These are phyloP conservation scores for Lobophora halterata DNA, from an alignment of 2,888 invertebrate species.

Conservation along the genomic window DNA sequence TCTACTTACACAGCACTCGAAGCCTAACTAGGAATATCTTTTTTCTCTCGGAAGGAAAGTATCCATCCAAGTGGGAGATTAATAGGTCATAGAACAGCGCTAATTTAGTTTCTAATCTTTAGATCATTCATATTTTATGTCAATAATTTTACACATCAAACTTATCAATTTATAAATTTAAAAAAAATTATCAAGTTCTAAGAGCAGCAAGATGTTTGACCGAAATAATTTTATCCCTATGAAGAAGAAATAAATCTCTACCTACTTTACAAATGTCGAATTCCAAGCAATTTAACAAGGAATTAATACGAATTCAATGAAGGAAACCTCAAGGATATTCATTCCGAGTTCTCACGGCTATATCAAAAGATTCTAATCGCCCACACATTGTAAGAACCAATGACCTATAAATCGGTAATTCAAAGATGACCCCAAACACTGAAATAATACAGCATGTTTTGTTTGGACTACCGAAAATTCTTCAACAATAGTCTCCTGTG, in stretches of 20 bases:
- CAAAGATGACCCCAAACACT: conserved; percentile 55
- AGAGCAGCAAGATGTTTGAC: too few species aligned
- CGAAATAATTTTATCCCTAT: too few species aligned
- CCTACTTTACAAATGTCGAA: conserved; percentile 19
- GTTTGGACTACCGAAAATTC: conserved; percentile 55
- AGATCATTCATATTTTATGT: too few species aligned
- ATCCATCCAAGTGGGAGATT: too few species aligned
- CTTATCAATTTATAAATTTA: too few species aligned
- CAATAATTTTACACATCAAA: too few species aligned
- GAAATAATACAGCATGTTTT: conserved; percentile 52
- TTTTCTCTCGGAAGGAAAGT: too few species aligned
- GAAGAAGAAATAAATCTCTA: conserved; percentile 12
- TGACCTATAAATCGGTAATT: conserved; percentile 40
- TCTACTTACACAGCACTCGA: too few species aligned
- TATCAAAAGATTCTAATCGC: conserved; percentile 38
- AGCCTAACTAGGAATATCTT: too few species aligned
- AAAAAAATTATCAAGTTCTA: too few species aligned
- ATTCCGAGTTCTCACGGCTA: conserved; percentile 48
- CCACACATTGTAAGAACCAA: conserved; percentile 38
- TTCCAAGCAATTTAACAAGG: conserved; percentile 29
- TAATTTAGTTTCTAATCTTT: too few species aligned
- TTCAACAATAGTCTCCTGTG: conserved; percentile 40
- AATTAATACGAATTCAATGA: conserved; percentile 27
- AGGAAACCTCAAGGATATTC: conserved; percentile 18
- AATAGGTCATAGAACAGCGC: too few species aligned